Evolutionary conservation across 64 coral and sea anemone species (phyloP).

Genomic region (Platygyra sinensis): DNA sequence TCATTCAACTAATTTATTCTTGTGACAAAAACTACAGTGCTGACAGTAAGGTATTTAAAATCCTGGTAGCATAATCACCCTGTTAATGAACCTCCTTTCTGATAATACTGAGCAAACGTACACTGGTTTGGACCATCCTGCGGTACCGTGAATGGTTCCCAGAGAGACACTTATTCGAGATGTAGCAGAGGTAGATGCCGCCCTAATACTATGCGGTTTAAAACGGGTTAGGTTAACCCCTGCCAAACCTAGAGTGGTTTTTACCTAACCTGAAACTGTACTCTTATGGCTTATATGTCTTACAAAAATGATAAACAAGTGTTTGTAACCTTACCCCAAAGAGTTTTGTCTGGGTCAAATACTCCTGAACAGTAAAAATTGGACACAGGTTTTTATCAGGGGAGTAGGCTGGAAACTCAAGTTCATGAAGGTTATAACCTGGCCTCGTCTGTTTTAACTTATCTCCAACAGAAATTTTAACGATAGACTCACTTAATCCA

Average conservation of each 20-base stretch:
- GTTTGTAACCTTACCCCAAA: neutral
- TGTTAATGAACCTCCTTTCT: constrained; percentile 9
- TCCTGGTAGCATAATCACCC: neutral
- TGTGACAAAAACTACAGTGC: too few species aligned
- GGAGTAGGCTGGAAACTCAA: constrained; percentile 45
- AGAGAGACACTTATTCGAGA: constrained; percentile 18
- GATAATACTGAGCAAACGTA: constrained; percentile 22
- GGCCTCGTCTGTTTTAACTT: constrained; percentile 63
- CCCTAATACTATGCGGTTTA: constrained; percentile 38
- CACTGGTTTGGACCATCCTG: constrained; percentile 34
- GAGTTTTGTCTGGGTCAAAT: constrained; percentile 46
- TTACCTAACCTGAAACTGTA: constrained; percentile 19
- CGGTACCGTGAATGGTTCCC: constrained; percentile 30
- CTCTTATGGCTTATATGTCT: neutral
- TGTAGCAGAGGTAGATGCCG: constrained; percentile 46
- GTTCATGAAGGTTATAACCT: constrained; percentile 33
- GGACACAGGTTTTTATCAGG: neutral
- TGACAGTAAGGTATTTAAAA: neutral
- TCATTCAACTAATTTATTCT: too few species aligned
- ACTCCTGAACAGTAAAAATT: constrained; percentile 21
- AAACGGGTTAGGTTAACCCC: constrained; percentile 20
- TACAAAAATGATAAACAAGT: constrained; percentile 12
- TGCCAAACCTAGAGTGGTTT: constrained; percentile 11
- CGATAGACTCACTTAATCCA: constrained; percentile 2
- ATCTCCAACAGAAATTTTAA: constrained; percentile 56